These are phyloP conservation scores for Pseudochaenichthys georgianus DNA, from an alignment of 2,797 vertebrate species.

Conservation along the genomic window DNA sequence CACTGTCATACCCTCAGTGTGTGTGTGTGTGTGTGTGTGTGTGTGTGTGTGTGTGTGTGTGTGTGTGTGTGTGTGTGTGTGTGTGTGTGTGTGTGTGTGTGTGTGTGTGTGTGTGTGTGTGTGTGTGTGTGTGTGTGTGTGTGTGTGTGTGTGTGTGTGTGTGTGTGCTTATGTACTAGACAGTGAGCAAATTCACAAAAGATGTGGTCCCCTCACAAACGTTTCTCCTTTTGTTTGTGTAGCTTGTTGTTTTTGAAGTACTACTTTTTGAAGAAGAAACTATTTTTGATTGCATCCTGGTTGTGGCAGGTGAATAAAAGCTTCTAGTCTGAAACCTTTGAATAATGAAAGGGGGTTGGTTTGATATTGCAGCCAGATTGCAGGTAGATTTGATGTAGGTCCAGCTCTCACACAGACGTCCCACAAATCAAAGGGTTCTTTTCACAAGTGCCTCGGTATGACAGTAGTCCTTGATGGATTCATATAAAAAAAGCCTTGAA, in stretches of 20 bases:
- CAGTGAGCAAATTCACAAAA: slow-evolving; percentile 6
- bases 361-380: slow-evolving; percentile 49
- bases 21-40: too few species aligned
- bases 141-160: not conserved
- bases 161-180: not conserved
- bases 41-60: too few species aligned
- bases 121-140: too few species aligned
- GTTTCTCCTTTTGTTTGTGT: not conserved
- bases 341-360: slow-evolving; percentile 56
- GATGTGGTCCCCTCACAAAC: slow-evolving; percentile 3
- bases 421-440: slow-evolving; percentile 62
- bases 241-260: not conserved
- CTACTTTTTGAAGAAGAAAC: not conserved
- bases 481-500: slow-evolving; percentile 41
- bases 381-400: slow-evolving; percentile 52
- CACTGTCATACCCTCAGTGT: slow-evolving; percentile 36
- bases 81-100: too few species aligned
- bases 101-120: too few species aligned
- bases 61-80: too few species aligned
- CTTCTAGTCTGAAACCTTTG: slow-evolving; percentile 31
- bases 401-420: slow-evolving; percentile 42
- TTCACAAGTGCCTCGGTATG: slow-evolving; percentile 30
- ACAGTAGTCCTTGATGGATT: slow-evolving; percentile 52
- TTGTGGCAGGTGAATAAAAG: slow-evolving; percentile 38
- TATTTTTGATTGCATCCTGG: slow-evolving; percentile 14